Percentiles rank a stretch among this genome's conserved stretches.
Conservation (phyloP, 1,140 invertebrate genomes). For the Zaprionus tsacasi region DNA sequence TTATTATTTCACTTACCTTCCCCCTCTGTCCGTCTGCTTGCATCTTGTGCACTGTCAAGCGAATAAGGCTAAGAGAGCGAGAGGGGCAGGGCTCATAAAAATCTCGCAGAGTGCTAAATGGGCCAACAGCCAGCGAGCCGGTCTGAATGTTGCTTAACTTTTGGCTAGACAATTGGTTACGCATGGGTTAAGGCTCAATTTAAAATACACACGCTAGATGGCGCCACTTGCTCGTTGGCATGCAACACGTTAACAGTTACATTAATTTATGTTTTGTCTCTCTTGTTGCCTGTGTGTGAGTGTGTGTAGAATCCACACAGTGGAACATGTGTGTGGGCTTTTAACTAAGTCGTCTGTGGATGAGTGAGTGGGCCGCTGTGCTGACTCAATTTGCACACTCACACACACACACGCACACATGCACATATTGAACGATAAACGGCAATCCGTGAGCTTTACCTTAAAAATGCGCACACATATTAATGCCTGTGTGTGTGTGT, state of each 20-base stretch:
- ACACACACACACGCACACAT: constrained; percentile 15
- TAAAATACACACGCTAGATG: constrained; percentile 30
- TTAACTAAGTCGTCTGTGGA: constrained; percentile 31
- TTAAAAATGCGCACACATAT: constrained; percentile 5
- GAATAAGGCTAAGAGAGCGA: background rate
- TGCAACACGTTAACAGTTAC: constrained; percentile 44
- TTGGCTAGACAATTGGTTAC: constrained; percentile 62
- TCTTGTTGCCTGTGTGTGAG: constrained; percentile 17
- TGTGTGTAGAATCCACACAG: background rate
- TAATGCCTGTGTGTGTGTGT: constrained; percentile 10
- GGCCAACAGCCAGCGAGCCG: constrained; percentile 23
- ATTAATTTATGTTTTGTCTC: constrained; percentile 25
- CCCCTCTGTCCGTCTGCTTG: constrained; percentile 22
- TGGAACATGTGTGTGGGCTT: constrained; percentile 37
- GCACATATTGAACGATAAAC: constrained; percentile 20
- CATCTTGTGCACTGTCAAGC: constrained; percentile 33
- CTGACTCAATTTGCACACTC: constrained; percentile 62
- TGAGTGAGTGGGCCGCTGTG: constrained; percentile 61
- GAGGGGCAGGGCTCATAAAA: constrained; percentile 11
- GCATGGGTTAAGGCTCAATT: constrained; percentile 42
- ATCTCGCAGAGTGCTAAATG: constrained; percentile 24
- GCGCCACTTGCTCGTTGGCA: constrained; percentile 39
- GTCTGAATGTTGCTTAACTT: constrained; percentile 44
- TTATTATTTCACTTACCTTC: constrained; percentile 17
- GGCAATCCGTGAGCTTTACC: constrained; percentile 29